phyloP scores from a whole-genome alignment of 2,888 invertebrate genomes.

The Caenorhabditis afra region DNA sequence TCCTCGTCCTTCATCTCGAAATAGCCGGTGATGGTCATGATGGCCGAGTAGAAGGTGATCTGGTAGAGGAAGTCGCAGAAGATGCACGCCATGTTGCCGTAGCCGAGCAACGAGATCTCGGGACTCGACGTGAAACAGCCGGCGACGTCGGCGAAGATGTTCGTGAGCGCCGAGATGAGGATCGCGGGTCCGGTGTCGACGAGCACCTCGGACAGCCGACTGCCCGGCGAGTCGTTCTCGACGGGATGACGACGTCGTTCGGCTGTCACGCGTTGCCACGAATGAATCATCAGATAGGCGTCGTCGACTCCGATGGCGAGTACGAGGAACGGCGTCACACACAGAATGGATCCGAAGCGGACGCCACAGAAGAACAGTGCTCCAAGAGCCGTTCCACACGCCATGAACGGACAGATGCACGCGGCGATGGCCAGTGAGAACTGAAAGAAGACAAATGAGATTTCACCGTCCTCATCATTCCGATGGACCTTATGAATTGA shows the following conservation, averaged over 20 bases:
- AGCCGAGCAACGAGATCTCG: conserved; percentile 76
- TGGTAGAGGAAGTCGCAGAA: conserved; percentile 76
- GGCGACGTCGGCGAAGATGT: conserved; percentile 77
- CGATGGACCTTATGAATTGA: conserved; percentile 70
- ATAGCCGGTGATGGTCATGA: conserved; percentile 75
- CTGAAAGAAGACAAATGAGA: conserved; percentile 41
- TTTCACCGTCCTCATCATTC: not conserved
- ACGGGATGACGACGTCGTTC: conserved; percentile 61
- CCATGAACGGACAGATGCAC: conserved; percentile 79
- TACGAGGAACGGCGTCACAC: conserved; percentile 77
- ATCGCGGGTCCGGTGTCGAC: conserved; percentile 78
- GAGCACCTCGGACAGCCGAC: conserved; percentile 71
- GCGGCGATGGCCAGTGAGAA: conserved; percentile 75
- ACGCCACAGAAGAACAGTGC: conserved; percentile 73
- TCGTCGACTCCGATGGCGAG: conserved; percentile 77
- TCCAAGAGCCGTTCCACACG: conserved; percentile 77
- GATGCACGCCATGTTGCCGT: conserved; percentile 76
- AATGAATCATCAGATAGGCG: conserved; percentile 79
- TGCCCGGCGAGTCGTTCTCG: conserved; percentile 66
- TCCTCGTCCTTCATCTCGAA: conserved; percentile 72
- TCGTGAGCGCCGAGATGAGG: conserved; percentile 77
- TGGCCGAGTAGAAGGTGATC: conserved; percentile 77
- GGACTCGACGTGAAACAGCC: conserved; percentile 77
- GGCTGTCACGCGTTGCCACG: conserved; percentile 75
- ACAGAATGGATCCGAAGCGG: conserved; percentile 75